A percentile compares a stretch with the other conserved stretches of the same genome.
These are phyloP conservation scores for Euura lappo DNA, from an alignment of 1,140 invertebrate genomes.

Conservation along the genomic window DNA sequence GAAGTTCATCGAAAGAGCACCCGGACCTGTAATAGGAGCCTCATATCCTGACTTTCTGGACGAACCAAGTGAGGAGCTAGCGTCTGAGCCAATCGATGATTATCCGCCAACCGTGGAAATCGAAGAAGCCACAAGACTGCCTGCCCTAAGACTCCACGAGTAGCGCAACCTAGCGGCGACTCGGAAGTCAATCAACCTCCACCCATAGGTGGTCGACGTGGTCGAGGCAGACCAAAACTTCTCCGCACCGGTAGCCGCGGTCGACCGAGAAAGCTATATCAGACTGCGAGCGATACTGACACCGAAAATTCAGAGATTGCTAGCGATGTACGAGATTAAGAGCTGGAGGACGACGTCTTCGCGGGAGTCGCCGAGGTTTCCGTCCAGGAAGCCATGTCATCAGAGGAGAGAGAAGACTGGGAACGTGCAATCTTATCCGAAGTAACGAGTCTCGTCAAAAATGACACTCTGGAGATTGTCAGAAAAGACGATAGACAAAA, in stretches of 20 bases:
- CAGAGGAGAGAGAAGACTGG: constrained; percentile 23
- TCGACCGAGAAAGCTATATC: constrained; percentile 22
- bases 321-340: not conserved
- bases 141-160: too few relatives aligned
- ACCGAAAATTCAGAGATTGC: not conserved
- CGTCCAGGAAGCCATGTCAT: not conserved
- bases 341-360: constrained; percentile 16
- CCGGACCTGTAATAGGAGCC: not conserved
- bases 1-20: constrained; percentile 9
- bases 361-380: constrained; percentile 8
- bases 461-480: constrained; percentile 31
- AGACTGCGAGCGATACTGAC: not conserved
- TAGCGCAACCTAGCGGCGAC: not conserved
- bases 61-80: too few relatives aligned
- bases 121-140: too few relatives aligned
- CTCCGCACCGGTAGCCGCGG: constrained; percentile 16
- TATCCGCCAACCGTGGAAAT: too few relatives aligned
- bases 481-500: constrained; percentile 23
- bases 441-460: constrained; percentile 23
- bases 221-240: constrained; percentile 15
- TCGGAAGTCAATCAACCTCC: not conserved
- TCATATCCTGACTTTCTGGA: not conserved
- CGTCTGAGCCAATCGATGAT: too few relatives aligned
- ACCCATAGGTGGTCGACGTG: not conserved
- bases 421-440: constrained; percentile 25